Evolutionary conservation across 1,140 invertebrate species (phyloP), one percentile per base, ranked within the genome.

Genomic region (Drosophila tristis): DNA sequence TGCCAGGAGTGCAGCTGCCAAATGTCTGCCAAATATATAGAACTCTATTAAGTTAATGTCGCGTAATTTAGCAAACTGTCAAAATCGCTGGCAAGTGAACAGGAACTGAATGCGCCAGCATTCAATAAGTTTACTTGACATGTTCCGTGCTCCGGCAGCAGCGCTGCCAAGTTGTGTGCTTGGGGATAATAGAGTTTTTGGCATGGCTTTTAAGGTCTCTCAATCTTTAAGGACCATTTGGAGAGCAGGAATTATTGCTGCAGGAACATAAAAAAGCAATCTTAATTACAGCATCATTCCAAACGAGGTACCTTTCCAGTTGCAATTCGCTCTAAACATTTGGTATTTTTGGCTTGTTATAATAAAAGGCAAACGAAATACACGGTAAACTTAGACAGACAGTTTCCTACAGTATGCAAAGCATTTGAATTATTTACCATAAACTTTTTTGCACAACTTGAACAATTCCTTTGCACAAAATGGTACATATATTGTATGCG

Each of bases 21-120:
- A 86, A 86, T 86, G 81, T 81, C 78, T 86, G 61, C 66, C 76
- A 64, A 85, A 70, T 77, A 77, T 85, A 87, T 87, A 60, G 68
- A 82, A 82, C 74, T 87, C 81, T 87, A 86, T 86, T 86, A 86
- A 86, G 78, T 86, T 87, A 87, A 86, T 86, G 81, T 86, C 82
- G 84, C 78, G 81, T 86, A 86, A 86, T 86, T 87, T 87, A 86
- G 74, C 78, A 87, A 86, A 86, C 81, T 86, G 81, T 86, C 81
- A 86, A 87, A 86, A 86, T 74, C 64, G 81, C 64, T 87, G 74
- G 74, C 74, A 82, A 87, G 58, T 75, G 81, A 77, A 87, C 78
- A 78, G 78, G 70, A 81, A 77, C 75, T 67, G 45, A 72, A 60
- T 55, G 62, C 29, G 66, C 44, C 65, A 13, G 60, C 79, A 66